These are phyloP conservation scores for Apamea anceps DNA, from an alignment of 2,888 invertebrate species.

Conservation along the genomic window DNA sequence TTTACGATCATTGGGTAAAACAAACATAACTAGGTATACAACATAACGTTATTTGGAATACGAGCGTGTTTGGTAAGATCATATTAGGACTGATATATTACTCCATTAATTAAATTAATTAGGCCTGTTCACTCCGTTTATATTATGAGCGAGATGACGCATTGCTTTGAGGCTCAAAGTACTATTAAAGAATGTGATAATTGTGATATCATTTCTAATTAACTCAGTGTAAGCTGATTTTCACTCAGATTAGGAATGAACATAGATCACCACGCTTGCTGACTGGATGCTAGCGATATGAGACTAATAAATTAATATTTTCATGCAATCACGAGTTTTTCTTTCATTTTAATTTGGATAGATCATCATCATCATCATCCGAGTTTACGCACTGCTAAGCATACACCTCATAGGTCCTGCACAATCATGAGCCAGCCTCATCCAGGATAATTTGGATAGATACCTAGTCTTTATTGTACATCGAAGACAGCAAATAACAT, in stretches of 20 bases:
- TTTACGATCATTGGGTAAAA: background rate
- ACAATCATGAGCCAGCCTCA: too few relatives aligned
- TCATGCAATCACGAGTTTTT: background rate
- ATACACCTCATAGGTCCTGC: too few relatives aligned
- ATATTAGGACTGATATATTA: constrained; percentile 45
- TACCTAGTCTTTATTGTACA: background rate
- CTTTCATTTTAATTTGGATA: background rate
- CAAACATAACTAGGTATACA: background rate
- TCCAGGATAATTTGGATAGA: background rate
- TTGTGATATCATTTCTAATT: background rate
- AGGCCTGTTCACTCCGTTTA: constrained; percentile 48
- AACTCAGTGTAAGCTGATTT: background rate
- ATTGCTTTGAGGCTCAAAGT: constrained; percentile 34
- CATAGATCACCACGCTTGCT: background rate
- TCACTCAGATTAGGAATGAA: background rate
- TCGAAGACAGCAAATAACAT: background rate
- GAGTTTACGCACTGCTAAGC: too few relatives aligned
- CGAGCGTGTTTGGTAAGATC: constrained; percentile 30
- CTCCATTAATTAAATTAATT: constrained; percentile 53
- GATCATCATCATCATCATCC: too few relatives aligned
- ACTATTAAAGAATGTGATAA: constrained; percentile 32
- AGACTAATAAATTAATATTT: background rate
- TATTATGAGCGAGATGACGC: constrained; percentile 35
- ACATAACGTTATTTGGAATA: constrained; percentile 17
- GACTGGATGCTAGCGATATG: background rate